Base-by-base conservation (phyloP, 2,797 vertebrate genomes). In the Poeciliopsis infans region DNA sequence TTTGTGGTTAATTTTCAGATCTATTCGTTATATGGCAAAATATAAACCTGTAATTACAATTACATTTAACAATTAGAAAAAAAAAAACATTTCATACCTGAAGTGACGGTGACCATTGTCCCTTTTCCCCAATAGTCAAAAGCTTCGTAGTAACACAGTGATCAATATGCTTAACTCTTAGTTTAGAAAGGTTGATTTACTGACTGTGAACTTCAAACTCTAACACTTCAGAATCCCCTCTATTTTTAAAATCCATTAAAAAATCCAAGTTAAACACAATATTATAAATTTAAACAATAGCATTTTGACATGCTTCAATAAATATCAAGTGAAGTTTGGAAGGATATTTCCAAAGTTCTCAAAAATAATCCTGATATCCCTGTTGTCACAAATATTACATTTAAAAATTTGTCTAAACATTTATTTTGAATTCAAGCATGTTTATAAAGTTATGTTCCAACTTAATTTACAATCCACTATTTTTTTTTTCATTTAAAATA, bases 71-170 rank as follows among this genome's bases (percentile, higher is more conserved):
- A 68, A 28, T 45, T 7, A 59, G 36, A 18, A 57, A 59, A 16
- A 59, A 45, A 7, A 59, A 61, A 5, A 3, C 39, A 23, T 49
- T 76, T 51, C 68, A 55, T 77, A 77, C 76, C 77, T 49, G 77
- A 73, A 8, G 70, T 61, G 7, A 78, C 31, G 0, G 93, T 94
- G 79, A 23, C 47, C 57, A 16, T 71, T 28, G 79, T 80, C 4
- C 73, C 73, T 71, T 75, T 80, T 7, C 66, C 78, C 72, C 61
- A 75, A 43, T 79, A 79, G 73, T 75, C 73, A 71, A 80, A 80
- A 71, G 73, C 73, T 1, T 3, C 53, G 0, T 66, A 51, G 73
- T 80, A 49, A 46, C 74, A 80, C 43, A 59, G 41, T 71, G 31
- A 16, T 59, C 12, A 41, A 71, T 71, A 18, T 3, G 57, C 51